A percentile compares a stretch with the other conserved stretches of the same genome.
Evolutionary conservation across 2,888 invertebrate species (phyloP).

Genomic region (Perithous albicinctus): DNA sequence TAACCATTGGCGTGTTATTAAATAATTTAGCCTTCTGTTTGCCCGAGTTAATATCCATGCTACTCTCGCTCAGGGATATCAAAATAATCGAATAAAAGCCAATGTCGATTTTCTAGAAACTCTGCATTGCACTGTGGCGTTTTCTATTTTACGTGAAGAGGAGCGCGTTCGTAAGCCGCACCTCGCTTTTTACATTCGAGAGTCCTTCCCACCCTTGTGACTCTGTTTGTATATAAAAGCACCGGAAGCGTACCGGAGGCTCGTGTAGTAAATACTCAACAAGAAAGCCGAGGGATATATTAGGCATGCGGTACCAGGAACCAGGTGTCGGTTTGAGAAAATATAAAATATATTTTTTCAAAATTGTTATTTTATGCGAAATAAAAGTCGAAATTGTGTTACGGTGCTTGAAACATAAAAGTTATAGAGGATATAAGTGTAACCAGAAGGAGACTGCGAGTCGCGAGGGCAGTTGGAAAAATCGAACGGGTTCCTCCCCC

Average conservation of each 20-base stretch:
- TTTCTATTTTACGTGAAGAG: conserved; percentile 41
- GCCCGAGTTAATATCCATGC: conserved; percentile 4
- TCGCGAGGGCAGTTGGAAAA: conserved; percentile 64
- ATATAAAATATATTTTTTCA: neutral
- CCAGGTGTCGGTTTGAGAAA: neutral
- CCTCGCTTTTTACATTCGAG: conserved; percentile 6
- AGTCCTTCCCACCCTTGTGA: neutral
- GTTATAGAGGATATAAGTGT: conserved; percentile 17
- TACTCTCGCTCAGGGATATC: conserved; percentile 6
- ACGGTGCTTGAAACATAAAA: conserved; percentile 17
- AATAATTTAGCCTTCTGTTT: conserved; percentile 33
- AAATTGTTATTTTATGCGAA: neutral
- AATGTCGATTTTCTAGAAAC: neutral
- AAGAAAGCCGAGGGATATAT: neutral
- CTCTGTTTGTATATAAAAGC: neutral
- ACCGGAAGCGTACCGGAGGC: neutral
- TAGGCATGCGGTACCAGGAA: neutral
- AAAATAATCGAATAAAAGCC: conserved; percentile 35
- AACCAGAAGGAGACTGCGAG: conserved; percentile 39
- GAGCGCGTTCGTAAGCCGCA: neutral
- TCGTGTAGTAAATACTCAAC: neutral
- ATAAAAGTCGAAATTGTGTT: conserved; percentile 32
- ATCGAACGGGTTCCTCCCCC: conserved; percentile 72
- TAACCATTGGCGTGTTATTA: conserved; percentile 47
- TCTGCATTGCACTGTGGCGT: conserved; percentile 2